These are phyloP conservation scores for Dromaius novaehollandiae DNA, from an alignment of 2,113 vertebrate species.

Conservation along the genomic window DNA sequence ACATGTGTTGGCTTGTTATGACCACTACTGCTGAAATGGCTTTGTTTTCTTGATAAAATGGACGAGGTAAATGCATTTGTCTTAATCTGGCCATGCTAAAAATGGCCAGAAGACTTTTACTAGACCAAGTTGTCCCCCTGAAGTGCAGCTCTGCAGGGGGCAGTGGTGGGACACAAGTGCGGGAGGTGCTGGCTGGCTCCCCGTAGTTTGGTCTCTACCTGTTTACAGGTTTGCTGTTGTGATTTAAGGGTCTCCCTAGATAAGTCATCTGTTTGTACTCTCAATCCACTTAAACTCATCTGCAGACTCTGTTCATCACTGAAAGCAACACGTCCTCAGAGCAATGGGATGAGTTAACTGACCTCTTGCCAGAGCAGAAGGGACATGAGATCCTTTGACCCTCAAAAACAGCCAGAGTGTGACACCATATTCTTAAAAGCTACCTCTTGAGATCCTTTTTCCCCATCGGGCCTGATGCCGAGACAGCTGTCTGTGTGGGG, in stretches of 20 bases:
- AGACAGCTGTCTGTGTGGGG: background rate
- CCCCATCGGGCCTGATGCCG: background rate
- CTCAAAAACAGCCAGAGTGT: background rate
- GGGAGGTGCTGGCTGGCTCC: background rate
- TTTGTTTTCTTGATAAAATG: background rate
- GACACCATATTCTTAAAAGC: background rate
- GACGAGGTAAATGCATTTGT: background rate
- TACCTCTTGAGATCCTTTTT: background rate
- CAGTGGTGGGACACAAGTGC: background rate
- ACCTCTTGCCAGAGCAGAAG: background rate
- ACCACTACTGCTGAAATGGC: background rate
- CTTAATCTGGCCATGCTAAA: background rate
- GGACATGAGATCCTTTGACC: background rate
- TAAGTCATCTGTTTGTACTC: background rate
- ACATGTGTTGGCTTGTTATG: constrained; percentile 31
- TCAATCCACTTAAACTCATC: background rate
- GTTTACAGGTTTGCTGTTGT: background rate
- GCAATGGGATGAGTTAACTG: background rate
- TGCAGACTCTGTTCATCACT: background rate
- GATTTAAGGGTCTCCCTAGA: background rate
- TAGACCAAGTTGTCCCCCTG: rapidly evolving
- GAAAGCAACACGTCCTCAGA: background rate
- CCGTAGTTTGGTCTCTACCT: rapidly evolving
- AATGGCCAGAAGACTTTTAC: background rate
- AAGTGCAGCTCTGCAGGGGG: background rate